phyloP scores from a whole-genome alignment of 2,797 vertebrate species.

The Bucorvus abyssinicus region DNA sequence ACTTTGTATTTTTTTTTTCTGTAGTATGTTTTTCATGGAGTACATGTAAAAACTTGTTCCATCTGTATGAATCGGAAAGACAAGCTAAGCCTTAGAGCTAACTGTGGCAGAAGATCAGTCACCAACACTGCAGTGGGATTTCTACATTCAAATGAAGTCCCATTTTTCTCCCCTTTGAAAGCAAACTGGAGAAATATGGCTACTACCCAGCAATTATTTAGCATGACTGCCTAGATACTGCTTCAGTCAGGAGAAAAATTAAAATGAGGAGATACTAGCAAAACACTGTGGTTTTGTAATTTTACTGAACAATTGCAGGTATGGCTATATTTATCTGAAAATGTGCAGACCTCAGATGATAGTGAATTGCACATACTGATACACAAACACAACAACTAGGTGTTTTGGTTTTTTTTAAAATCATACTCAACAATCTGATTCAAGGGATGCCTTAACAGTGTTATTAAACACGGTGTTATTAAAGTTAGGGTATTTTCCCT shows the following conservation, averaged over 20 bases:
- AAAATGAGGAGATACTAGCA: neutral
- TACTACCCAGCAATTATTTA: conserved; percentile 51
- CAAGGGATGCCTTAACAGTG: neutral
- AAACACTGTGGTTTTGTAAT: neutral
- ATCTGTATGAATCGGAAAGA: conserved; percentile 61
- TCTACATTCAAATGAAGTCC: conserved; percentile 55
- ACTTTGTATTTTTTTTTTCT: conserved; percentile 43
- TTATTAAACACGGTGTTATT: neutral
- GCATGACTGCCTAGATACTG: conserved; percentile 38
- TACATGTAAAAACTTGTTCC: conserved; percentile 71
- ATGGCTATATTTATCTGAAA: neutral
- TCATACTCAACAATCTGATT: neutral
- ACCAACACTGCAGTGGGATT: conserved; percentile 26
- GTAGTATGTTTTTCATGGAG: conserved; percentile 42
- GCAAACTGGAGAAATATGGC: conserved; percentile 36
- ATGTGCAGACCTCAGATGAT: neutral
- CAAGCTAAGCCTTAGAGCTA: conserved; percentile 63
- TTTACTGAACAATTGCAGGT: neutral
- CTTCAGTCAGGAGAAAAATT: conserved; percentile 18
- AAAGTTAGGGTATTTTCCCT: neutral
- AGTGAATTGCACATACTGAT: neutral
- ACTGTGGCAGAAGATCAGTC: conserved; percentile 78
- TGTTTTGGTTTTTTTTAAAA: neutral
- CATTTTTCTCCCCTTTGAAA: conserved; percentile 62
- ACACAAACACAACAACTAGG: neutral